Conservation (phyloP, 2,888 invertebrate species). For the Tupiocoris notatus region DNA sequence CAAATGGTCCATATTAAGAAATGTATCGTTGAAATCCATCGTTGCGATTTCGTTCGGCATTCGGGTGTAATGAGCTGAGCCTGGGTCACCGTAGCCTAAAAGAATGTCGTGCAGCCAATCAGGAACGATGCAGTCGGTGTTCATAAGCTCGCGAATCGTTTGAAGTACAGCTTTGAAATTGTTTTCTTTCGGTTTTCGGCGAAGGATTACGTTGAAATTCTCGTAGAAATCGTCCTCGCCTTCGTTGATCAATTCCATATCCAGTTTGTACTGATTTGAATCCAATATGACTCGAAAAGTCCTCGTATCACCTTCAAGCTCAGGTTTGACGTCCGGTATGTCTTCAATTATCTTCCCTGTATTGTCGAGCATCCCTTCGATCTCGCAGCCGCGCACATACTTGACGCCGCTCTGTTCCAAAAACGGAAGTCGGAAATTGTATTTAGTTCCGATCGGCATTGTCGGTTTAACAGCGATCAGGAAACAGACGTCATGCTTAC, state of each 20-base stretch:
- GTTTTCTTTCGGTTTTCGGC: constrained; percentile 99
- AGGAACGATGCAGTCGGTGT: constrained; percentile 96
- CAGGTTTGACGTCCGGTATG: constrained; percentile 78
- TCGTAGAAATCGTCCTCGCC: constrained; percentile 77
- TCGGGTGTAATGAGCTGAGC: constrained; percentile 85
- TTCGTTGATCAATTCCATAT: constrained; percentile 72
- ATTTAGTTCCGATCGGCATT: constrained; percentile 80
- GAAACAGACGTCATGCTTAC: constrained; percentile 98
- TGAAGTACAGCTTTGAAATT: constrained; percentile 99
- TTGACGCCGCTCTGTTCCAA: constrained; percentile 88
- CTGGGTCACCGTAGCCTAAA: constrained; percentile 96
- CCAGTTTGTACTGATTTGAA: constrained; percentile 92
- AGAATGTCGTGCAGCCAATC: constrained; percentile 96
- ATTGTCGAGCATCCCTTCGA: constrained; percentile 96
- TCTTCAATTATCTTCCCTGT: constrained; percentile 96
- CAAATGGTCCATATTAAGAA: constrained; percentile 87
- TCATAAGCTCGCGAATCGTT: constrained; percentile 98
- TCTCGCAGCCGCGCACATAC: constrained; percentile 94
- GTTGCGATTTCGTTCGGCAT: constrained; percentile 82
- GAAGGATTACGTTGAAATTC: constrained; percentile 93
- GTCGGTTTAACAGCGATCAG: constrained; percentile 86
- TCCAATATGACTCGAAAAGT: constrained; percentile 94
- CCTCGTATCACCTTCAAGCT: constrained; percentile 81
- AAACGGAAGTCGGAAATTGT: constrained; percentile 79
- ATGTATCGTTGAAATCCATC: constrained; percentile 97